Evolutionary conservation across 1,140 invertebrate species (phyloP).

Genomic region (Anagrus nilaparvatae): DNA sequence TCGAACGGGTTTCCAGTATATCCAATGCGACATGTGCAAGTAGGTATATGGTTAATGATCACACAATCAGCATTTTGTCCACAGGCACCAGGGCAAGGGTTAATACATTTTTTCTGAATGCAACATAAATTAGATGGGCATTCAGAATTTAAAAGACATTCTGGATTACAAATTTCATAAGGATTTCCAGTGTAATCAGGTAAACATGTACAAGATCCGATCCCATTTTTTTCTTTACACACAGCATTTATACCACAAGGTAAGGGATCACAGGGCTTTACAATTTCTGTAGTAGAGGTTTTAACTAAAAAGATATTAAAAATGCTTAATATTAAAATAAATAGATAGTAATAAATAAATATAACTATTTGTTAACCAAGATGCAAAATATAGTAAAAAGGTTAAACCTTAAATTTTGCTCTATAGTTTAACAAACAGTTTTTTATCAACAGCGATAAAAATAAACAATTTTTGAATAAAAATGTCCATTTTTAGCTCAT

Average conservation of each 20-base stretch:
- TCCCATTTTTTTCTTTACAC: constrained; percentile 66
- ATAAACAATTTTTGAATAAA: too few species aligned
- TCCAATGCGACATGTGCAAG: constrained; percentile 49
- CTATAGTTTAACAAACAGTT: too few species aligned
- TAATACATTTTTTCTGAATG: constrained; percentile 38
- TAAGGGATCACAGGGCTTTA: constrained; percentile 58
- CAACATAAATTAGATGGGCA: constrained; percentile 40
- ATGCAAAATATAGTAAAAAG: too few species aligned
- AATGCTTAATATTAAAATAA: constrained; percentile 1
- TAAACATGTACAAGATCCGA: constrained; percentile 55
- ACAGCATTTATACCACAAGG: constrained; percentile 72
- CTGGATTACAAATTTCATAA: constrained; percentile 51
- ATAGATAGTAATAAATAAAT: too few species aligned
- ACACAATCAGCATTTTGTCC: constrained; percentile 46
- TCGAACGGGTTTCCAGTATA: constrained; percentile 53
- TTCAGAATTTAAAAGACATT: constrained; percentile 54
- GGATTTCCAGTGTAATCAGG: constrained; percentile 56
- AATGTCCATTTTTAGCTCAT: too few species aligned
- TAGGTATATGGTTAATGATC: constrained; percentile 53
- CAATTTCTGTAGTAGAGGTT: constrained; percentile 20
- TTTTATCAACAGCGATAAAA: too few species aligned
- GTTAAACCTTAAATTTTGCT: too few species aligned
- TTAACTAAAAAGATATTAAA: constrained; percentile 23
- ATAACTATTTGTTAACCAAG: too few species aligned
- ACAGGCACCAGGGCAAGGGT: constrained; percentile 48